These are phyloP conservation scores for Harpegnathos saltator DNA, from an alignment of 1,140 invertebrate species.

Conservation along the genomic window DNA sequence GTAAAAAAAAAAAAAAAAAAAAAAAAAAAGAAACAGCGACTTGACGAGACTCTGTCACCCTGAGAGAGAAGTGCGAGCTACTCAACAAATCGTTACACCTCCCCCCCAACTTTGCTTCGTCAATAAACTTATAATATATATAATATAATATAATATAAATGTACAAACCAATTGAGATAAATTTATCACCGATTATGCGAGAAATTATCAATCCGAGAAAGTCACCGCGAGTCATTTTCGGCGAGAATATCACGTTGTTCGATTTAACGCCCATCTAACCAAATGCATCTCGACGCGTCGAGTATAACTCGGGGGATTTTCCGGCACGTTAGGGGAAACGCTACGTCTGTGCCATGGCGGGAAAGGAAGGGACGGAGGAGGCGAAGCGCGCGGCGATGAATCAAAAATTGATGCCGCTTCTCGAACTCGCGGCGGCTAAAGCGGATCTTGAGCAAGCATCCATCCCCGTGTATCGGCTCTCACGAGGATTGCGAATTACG, in stretches of 20 bases:
- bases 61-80: background rate
- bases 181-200: no score
- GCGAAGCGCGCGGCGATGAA: background rate
- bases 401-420: constrained; percentile 26
- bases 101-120: no score
- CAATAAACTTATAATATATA: no score
- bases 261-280: no score
- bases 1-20: background rate
- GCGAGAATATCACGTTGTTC: no score
- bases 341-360: background rate
- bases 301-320: background rate
- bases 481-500: constrained; percentile 46
- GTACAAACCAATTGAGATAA: no score
- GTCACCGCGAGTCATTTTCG: background rate
- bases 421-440: constrained; percentile 17
- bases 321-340: background rate
- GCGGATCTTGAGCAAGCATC: constrained; percentile 42
- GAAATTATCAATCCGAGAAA: no score
- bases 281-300: no score
- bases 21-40: no score
- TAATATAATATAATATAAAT: no score
- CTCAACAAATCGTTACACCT: no score
- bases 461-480: constrained; percentile 23
- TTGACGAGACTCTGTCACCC: background rate
- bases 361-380: background rate